phyloP scores from a whole-genome alignment of 2,113 vertebrate genomes.

The Scartelaos histophorus region DNA sequence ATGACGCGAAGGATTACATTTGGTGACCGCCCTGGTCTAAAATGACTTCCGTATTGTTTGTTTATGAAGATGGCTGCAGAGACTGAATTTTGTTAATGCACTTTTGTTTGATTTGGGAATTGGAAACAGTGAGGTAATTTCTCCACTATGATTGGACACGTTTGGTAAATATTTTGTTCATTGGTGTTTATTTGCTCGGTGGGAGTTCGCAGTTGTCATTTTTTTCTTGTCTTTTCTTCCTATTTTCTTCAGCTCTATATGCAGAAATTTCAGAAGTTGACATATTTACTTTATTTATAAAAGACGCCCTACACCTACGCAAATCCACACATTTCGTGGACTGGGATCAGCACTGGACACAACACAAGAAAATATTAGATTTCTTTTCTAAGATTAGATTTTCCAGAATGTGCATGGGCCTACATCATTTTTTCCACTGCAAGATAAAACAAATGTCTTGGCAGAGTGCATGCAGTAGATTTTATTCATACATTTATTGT shows the following conservation, averaged over 20 bases:
- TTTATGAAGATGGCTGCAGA: constrained; percentile 48
- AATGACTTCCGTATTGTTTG: constrained; percentile 56
- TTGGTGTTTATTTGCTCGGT: not conserved
- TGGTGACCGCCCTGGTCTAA: constrained; percentile 58
- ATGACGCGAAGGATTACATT: constrained; percentile 72
- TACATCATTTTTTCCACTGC: too few relatives aligned
- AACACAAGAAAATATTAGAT: too few relatives aligned
- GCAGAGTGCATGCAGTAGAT: too few relatives aligned
- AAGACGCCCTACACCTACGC: too few relatives aligned
- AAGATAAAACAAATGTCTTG: too few relatives aligned
- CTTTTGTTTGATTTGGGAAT: constrained; percentile 79
- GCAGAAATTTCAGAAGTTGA: not conserved
- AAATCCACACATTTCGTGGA: too few relatives aligned
- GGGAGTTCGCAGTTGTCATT: not conserved
- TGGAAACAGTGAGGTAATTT: constrained; percentile 61
- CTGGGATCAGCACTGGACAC: too few relatives aligned
- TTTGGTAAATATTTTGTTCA: constrained; percentile 34
- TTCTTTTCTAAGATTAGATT: too few relatives aligned
- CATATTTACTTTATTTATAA: too few relatives aligned
- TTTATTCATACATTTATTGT: too few relatives aligned
- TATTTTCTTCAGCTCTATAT: not conserved
- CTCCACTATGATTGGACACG: constrained; percentile 49
- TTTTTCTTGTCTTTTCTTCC: constrained; percentile 21
- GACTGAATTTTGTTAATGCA: constrained; percentile 63
- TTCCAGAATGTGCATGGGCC: too few relatives aligned